A percentile compares a stretch with the other conserved stretches of the same genome.
These are phyloP conservation scores for Diacarnus erythraeanus DNA, from an alignment of 37 sponge, comb jelly and placozoan genomes.

Conservation along the genomic window DNA sequence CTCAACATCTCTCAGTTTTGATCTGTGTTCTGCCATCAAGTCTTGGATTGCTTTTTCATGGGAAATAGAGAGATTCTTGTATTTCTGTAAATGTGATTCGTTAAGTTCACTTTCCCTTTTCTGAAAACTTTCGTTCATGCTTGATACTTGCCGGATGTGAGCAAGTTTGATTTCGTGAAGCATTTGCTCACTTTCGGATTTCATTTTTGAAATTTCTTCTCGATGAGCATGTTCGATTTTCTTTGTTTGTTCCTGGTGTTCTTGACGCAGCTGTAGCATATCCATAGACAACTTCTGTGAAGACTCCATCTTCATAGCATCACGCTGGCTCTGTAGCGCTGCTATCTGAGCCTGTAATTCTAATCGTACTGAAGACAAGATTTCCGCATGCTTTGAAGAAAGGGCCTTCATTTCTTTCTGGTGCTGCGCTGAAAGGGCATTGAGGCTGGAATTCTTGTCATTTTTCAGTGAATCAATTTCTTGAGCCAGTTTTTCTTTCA, in stretches of 20 bases:
- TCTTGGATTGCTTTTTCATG: slow-evolving; percentile 3
- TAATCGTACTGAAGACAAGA: neutral
- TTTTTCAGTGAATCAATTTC: neutral
- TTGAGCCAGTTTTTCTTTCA: neutral
- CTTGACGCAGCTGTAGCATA: neutral
- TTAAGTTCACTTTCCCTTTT: neutral
- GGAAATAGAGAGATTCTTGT: neutral
- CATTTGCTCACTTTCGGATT: neutral
- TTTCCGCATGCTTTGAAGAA: neutral
- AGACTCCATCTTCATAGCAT: neutral
- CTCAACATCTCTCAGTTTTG: slow-evolving; percentile 4
- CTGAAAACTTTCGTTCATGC: slow-evolving; percentile 3
- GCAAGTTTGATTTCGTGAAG: slow-evolving; percentile 8
- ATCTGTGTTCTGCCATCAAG: neutral
- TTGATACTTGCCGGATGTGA: neutral
- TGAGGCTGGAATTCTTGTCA: neutral
- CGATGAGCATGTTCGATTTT: neutral
- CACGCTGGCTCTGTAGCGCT: neutral
- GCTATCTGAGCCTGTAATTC: slow-evolving; percentile 6
- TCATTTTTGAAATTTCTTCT: slow-evolving; percentile 1
- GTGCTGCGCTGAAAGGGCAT: neutral
- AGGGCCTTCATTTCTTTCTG: neutral
- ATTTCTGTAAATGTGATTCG: neutral
- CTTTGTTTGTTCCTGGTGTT: neutral
- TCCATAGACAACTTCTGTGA: neutral